Evolutionary conservation across 2,797 vertebrate genomes (phyloP).

Genomic region (Melanotaenia parkinsoni): DNA sequence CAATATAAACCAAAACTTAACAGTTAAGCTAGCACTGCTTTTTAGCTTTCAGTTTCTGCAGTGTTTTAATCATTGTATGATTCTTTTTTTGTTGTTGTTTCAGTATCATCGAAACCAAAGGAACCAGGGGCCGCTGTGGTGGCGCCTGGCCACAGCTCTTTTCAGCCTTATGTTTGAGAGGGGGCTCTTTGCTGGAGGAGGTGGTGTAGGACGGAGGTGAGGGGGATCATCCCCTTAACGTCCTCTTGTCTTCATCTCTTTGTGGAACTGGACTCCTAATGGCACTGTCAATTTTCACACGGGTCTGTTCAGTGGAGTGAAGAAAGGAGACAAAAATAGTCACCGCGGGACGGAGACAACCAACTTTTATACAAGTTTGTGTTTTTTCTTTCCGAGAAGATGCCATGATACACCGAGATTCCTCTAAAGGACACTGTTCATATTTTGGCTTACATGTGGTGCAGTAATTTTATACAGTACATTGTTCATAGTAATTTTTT

Average conservation of each 20-base stretch:
- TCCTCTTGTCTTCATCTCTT: constrained; percentile 51
- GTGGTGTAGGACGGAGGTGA: constrained; percentile 80
- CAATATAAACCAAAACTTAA: constrained; percentile 14
- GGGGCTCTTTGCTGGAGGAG: constrained; percentile 67
- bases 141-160: constrained; percentile 78
- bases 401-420: constrained; percentile 84
- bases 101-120: constrained; percentile 88
- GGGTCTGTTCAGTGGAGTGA: constrained; percentile 69
- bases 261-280: constrained; percentile 73
- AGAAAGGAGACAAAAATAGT: constrained; percentile 59
- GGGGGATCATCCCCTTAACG: constrained; percentile 30
- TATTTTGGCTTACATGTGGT: constrained; percentile 78
- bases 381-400: constrained; percentile 75
- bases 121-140: constrained; percentile 82
- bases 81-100: constrained; percentile 55
- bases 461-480: constrained; percentile 84
- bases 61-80: neutral
- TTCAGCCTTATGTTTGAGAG: constrained; percentile 80
- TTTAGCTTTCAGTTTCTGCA: constrained; percentile 19
- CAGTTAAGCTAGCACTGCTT: constrained; percentile 2
- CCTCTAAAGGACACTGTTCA: constrained; percentile 79
- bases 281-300: constrained; percentile 84
- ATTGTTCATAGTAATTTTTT: constrained; percentile 72
- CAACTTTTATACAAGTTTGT: constrained; percentile 74
- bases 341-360: constrained; percentile 84